These are phyloP conservation scores for Thunnus maccoyii DNA, from an alignment of 2,113 vertebrate genomes.

Conservation along the genomic window DNA sequence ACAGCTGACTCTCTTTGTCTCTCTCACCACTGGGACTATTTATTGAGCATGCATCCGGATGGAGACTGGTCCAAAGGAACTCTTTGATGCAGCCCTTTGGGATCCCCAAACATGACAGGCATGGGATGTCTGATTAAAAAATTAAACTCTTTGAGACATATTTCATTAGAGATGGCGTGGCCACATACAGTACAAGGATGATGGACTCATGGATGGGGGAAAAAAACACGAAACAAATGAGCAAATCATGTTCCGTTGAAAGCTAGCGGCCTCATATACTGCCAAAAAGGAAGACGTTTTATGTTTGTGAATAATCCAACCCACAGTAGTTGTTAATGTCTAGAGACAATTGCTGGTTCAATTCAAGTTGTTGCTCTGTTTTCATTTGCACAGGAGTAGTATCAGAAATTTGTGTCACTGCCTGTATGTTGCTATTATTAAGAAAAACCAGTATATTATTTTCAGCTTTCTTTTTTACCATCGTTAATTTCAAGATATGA, in stretches of 20 bases:
- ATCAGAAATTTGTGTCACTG: conserved; percentile 98
- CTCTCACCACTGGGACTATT: conserved; percentile 97
- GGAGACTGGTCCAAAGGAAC: conserved; percentile 94
- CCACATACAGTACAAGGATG: conserved; percentile 86
- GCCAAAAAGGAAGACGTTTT: conserved; percentile 97
- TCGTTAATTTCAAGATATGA: conserved; percentile 70
- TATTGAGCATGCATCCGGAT: conserved; percentile 99
- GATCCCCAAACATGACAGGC: conserved; percentile 86
- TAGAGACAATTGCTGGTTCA: conserved; percentile 99
- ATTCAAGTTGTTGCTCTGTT: conserved; percentile 99
- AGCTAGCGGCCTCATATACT: conserved; percentile 98
- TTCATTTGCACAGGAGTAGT: conserved; percentile 99
- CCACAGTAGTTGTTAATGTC: conserved; percentile 96
- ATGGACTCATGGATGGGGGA: conserved; percentile 89
- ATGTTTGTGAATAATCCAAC: conserved; percentile 98
- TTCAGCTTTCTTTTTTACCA: conserved; percentile 51
- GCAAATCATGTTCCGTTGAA: conserved; percentile 93
- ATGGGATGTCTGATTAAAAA: conserved; percentile 86
- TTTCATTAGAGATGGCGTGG: conserved; percentile 79
- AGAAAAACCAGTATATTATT: conserved; percentile 89
- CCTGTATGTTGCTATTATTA: conserved; percentile 97
- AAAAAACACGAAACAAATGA: conserved; percentile 83
- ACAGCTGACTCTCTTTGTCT: conserved; percentile 85
- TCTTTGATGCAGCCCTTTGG: conserved; percentile 95
- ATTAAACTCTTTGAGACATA: conserved; percentile 76